Conservation (phyloP, 2,888 invertebrate species). For the Platycheirus rosarum region DNA sequence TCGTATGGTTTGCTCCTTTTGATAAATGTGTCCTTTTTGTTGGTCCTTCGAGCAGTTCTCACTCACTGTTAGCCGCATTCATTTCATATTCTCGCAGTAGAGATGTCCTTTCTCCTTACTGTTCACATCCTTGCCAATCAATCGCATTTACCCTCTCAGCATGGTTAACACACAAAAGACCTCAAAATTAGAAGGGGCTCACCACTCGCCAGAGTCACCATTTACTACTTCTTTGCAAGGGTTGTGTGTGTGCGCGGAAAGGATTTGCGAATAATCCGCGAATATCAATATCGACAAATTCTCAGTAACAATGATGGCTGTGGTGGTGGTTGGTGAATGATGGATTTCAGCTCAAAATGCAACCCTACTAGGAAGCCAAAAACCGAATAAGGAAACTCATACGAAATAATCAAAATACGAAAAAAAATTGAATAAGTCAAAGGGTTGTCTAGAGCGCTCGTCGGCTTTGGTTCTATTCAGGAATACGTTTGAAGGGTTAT, state of each 20-base stretch:
- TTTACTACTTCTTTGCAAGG: conserved; percentile 19
- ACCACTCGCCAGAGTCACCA: too few relatives aligned
- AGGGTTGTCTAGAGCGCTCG: conserved; percentile 65
- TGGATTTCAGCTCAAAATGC: conserved; percentile 33
- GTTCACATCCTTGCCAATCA: conserved; percentile 58
- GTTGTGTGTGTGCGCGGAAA: conserved; percentile 51
- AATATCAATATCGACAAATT: conserved; percentile 74
- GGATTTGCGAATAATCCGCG: conserved; percentile 71
- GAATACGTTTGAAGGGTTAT: conserved; percentile 35
- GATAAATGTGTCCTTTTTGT: conserved; percentile 69
- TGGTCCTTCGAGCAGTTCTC: conserved; percentile 19
- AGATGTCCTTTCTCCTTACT: conserved; percentile 32
- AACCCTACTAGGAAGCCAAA: conserved; percentile 49
- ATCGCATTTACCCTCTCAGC: conserved; percentile 51
- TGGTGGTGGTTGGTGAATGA: conserved; percentile 22
- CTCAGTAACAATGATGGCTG: conserved; percentile 33
- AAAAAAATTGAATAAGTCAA: conserved; percentile 34
- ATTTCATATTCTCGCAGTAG: conserved; percentile 2
- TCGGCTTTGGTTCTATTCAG: conserved; percentile 6
- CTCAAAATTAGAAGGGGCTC: conserved; percentile 61
- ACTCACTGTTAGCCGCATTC: conserved; percentile 24
- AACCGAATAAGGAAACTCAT: conserved; percentile 56
- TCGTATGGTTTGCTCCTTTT: conserved; percentile 64
- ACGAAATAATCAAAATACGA: conserved; percentile 21
- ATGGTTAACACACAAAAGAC: conserved; percentile 55